Conservation (phyloP, 2,113 vertebrate genomes). For the Syngnathoides biaculeatus region DNA sequence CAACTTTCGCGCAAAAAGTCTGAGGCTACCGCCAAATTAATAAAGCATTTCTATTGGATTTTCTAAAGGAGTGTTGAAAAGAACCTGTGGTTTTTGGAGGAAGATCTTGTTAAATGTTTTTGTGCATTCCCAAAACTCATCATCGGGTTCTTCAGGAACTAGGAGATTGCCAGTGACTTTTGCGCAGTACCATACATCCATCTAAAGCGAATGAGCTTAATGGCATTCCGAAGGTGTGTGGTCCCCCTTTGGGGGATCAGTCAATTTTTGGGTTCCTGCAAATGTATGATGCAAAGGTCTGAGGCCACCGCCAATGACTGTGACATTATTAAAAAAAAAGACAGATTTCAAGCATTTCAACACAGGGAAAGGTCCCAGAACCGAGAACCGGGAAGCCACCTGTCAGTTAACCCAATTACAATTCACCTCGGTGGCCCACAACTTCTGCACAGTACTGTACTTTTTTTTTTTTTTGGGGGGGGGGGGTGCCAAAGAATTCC, state of each 20-base stretch:
- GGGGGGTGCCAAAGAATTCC: neutral
- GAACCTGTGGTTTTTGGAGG: too few relatives aligned
- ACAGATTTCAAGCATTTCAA: too few relatives aligned
- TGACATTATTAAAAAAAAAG: too few relatives aligned
- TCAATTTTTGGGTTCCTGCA: neutral
- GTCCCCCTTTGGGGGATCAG: conserved; percentile 22
- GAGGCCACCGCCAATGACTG: neutral
- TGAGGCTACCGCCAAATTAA: too few relatives aligned
- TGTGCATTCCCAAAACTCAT: too few relatives aligned
- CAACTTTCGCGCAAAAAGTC: neutral
- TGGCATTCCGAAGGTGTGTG: conserved; percentile 48
- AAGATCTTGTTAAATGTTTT: too few relatives aligned
- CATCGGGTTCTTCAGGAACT: too few relatives aligned
- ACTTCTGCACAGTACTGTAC: conserved; percentile 42
- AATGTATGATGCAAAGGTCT: neutral
- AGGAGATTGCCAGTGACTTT: neutral
- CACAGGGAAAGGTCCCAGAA: too few relatives aligned
- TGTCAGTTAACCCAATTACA: too few relatives aligned
- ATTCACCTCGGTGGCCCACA: conserved; percentile 42
- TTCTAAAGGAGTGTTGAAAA: too few relatives aligned
- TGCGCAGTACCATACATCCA: conserved; percentile 23
- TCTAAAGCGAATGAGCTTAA: conserved; percentile 61
- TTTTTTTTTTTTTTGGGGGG: too few relatives aligned
- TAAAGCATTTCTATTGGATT: neutral
- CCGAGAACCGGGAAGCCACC: too few relatives aligned